Evolutionary conservation across 2,797 vertebrate species (phyloP).

Genomic region (Xiphophorus birchmanni): DNA sequence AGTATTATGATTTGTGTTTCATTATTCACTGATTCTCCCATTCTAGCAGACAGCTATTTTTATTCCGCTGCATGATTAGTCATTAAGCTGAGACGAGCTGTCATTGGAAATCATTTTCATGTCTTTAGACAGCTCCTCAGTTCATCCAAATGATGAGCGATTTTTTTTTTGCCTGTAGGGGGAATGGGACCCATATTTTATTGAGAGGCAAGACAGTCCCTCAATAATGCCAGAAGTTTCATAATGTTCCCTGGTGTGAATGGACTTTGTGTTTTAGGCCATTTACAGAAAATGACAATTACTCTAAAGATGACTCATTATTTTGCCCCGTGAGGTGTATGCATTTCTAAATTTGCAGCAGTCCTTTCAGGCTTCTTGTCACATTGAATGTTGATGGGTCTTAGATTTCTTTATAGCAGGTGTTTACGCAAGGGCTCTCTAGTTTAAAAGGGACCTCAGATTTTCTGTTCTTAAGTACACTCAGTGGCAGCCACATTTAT

Average conservation of each 20-base stretch:
- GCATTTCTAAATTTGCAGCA: conserved; percentile 28
- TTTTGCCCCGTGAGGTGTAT: conserved; percentile 34
- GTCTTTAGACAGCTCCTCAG: conserved; percentile 73
- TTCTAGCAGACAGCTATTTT: conserved; percentile 68
- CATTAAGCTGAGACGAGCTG: conserved; percentile 75
- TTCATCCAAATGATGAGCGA: conserved; percentile 71
- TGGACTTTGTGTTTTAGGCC: conserved; percentile 61
- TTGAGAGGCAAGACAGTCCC: conserved; percentile 67
- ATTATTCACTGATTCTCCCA: conserved; percentile 51
- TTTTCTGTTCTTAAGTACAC: neutral
- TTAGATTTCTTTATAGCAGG: conserved; percentile 30
- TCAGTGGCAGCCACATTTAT: neutral
- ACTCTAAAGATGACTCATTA: conserved; percentile 53
- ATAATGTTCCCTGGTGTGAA: conserved; percentile 62
- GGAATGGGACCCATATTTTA: conserved; percentile 68
- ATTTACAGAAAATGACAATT: conserved; percentile 58
- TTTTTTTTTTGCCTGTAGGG: conserved; percentile 60
- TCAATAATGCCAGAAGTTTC: conserved; percentile 70
- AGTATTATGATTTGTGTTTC: conserved; percentile 55
- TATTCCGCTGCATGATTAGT: conserved; percentile 70
- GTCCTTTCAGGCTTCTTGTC: conserved; percentile 29
- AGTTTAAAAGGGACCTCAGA: neutral
- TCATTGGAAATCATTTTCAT: conserved; percentile 78
- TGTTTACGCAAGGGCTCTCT: conserved; percentile 21
- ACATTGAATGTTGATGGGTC: conserved; percentile 24